These are phyloP conservation scores for Syrphus vitripennis DNA, from an alignment of 2,888 invertebrate species.

Conservation along the genomic window DNA sequence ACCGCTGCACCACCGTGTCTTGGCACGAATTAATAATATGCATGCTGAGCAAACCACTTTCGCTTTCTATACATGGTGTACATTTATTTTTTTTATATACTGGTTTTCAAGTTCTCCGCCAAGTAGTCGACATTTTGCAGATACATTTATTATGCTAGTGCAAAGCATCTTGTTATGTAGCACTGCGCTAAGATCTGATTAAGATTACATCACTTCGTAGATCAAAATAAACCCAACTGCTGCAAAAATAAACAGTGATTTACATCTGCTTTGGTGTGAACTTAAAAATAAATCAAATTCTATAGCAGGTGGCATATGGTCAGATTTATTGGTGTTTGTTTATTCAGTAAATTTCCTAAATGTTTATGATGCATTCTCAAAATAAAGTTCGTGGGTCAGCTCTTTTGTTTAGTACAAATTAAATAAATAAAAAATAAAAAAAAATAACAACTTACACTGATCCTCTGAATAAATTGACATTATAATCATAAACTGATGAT, in stretches of 20 bases:
- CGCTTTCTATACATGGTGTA: conserved; percentile 15
- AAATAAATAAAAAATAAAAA: background rate
- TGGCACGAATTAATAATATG: conserved; percentile 56
- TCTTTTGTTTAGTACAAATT: background rate
- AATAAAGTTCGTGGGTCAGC: background rate
- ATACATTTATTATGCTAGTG: conserved; percentile 1
- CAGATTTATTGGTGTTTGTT: conserved; percentile 5
- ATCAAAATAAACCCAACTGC: conserved; percentile 43
- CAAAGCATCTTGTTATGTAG: conserved; percentile 55
- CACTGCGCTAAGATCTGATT: conserved; percentile 44
- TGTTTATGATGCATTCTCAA: background rate
- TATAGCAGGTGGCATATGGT: conserved; percentile 22
- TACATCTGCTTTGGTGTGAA: conserved; percentile 18
- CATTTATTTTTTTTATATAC: too few species aligned
- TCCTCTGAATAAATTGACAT: conserved; percentile 90
- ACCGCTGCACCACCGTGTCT: conserved; percentile 37
- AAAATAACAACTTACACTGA: conserved; percentile 86
- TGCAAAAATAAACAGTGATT: conserved; percentile 35
- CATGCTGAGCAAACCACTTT: conserved; percentile 50
- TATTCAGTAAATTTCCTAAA: background rate
- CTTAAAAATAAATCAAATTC: conserved; percentile 14
- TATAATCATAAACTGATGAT: conserved; percentile 92
- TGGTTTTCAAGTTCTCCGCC: conserved; percentile 49
- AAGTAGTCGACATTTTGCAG: conserved; percentile 41
- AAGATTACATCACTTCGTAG: conserved; percentile 60